These are phyloP conservation scores for Lithophane semibrunnea DNA, from an alignment of 2,888 invertebrate genomes.

Conservation along the genomic window DNA sequence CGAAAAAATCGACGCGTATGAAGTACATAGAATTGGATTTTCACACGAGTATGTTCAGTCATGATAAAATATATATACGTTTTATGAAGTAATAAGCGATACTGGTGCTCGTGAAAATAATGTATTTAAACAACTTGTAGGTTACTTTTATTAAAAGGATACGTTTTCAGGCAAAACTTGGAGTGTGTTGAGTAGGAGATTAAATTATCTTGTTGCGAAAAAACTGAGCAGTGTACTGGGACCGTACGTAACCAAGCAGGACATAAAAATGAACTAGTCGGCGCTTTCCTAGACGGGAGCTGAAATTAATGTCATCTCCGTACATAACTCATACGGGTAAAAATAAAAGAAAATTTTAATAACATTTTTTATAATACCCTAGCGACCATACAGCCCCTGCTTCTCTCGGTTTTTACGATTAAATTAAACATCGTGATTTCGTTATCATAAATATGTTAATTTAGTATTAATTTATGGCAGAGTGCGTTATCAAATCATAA, in stretches of 20 bases:
- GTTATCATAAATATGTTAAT: background rate
- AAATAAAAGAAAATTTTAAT: background rate
- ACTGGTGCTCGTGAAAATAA: constrained; percentile 19
- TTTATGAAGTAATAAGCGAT: constrained; percentile 40
- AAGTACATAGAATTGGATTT: constrained; percentile 26
- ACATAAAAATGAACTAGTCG: background rate
- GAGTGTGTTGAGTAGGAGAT: constrained; percentile 13
- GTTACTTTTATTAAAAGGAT: constrained; percentile 19
- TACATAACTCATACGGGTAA: background rate
- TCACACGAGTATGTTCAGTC: background rate
- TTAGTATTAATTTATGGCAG: background rate
- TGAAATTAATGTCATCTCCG: background rate
- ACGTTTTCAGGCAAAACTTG: constrained; percentile 1
- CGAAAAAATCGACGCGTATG: background rate
- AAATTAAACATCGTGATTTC: background rate
- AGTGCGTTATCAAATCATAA: too few relatives aligned
- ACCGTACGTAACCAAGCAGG: background rate
- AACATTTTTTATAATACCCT: background rate
- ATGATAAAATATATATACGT: constrained; percentile 30
- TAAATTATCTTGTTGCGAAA: constrained; percentile 34
- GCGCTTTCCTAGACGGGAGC: background rate
- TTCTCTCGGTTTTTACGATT: background rate
- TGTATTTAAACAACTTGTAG: constrained; percentile 23
- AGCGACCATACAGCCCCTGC: background rate
- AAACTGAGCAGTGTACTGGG: background rate